Percentiles rank a stretch among this genome's conserved stretches.
Conservation (phyloP, 2,888 invertebrate species). For the Eupithecia centaureata region DNA sequence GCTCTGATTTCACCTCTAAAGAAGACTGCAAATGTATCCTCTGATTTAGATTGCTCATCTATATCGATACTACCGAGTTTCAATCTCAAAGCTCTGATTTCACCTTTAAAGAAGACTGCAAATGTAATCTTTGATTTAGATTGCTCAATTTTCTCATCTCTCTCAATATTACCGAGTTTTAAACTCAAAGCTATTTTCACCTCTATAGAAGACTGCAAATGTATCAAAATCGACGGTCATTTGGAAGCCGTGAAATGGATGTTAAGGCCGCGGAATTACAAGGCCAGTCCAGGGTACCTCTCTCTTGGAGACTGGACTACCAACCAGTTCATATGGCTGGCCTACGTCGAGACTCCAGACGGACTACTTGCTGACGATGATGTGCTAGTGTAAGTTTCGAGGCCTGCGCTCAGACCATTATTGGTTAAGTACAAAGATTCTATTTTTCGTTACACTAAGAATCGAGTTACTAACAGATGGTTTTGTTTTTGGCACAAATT, state of each 20-base stretch:
- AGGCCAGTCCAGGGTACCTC: conserved; percentile 56
- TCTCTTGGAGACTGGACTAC: conserved; percentile 63
- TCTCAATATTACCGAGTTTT: neutral
- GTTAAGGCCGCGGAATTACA: conserved; percentile 52
- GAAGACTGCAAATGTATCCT: no score
- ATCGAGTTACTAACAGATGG: no score
- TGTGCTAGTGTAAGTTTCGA: conserved; percentile 59
- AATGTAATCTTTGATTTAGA: no score
- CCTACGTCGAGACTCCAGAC: conserved; percentile 64
- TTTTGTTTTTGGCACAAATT: no score
- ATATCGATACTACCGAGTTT: no score
- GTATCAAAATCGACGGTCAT: conserved; percentile 61
- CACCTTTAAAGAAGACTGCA: no score
- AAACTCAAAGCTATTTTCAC: neutral
- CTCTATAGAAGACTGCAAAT: conserved; percentile 58
- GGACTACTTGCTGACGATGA: conserved; percentile 65
- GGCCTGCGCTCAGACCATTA: neutral
- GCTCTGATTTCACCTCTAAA: no score
- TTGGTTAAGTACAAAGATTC: no score
- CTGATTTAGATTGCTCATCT: no score
- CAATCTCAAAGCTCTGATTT: no score
- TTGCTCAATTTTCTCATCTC: no score
- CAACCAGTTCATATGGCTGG: conserved; percentile 66
- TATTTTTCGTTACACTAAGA: no score
- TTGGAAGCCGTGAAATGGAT: conserved; percentile 64